A percentile compares a stretch with the other conserved stretches of the same genome.
Evolutionary conservation across 2,888 invertebrate species (phyloP).

Genomic region (Zaprionus lineosus): DNA sequence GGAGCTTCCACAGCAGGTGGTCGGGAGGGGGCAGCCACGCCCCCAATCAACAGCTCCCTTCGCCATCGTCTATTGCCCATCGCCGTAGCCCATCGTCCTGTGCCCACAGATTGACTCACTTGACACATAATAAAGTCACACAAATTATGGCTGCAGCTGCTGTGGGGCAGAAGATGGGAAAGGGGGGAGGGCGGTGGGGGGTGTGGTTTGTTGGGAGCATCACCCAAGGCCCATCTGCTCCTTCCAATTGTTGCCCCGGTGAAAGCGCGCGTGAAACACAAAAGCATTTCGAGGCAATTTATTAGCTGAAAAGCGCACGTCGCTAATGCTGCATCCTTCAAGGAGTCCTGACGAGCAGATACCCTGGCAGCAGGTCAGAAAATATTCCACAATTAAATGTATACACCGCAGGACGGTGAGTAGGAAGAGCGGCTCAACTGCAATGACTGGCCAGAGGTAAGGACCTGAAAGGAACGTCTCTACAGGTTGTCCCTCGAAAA

Average conservation of each 20-base stretch:
- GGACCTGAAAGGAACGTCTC: too few species aligned
- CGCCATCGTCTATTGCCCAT: constrained; percentile 33
- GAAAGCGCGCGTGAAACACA: constrained; percentile 73
- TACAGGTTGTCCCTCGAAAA: too few species aligned
- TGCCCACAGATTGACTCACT: constrained; percentile 75
- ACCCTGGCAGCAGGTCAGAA: too few species aligned
- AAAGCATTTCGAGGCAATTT: constrained; percentile 74
- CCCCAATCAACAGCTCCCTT: constrained; percentile 15
- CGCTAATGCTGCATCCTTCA: too few species aligned
- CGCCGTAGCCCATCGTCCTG: constrained; percentile 49
- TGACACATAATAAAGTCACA: constrained; percentile 78
- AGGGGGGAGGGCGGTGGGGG: background rate
- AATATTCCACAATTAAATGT: too few species aligned
- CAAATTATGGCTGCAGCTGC: constrained; percentile 71
- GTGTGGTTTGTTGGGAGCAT: background rate
- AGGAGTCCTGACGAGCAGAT: too few species aligned
- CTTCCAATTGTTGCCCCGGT: constrained; percentile 47
- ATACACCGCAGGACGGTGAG: too few species aligned
- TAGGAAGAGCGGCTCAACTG: too few species aligned
- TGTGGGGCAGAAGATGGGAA: background rate
- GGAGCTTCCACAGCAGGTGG: constrained; percentile 21
- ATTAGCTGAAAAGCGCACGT: constrained; percentile 70
- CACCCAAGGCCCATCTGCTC: background rate
- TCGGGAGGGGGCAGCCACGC: constrained; percentile 8
- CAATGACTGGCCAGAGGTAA: too few species aligned